Evolutionary conservation across 2,113 vertebrate genomes (phyloP).

Genomic region (Manacus vitellinus): DNA sequence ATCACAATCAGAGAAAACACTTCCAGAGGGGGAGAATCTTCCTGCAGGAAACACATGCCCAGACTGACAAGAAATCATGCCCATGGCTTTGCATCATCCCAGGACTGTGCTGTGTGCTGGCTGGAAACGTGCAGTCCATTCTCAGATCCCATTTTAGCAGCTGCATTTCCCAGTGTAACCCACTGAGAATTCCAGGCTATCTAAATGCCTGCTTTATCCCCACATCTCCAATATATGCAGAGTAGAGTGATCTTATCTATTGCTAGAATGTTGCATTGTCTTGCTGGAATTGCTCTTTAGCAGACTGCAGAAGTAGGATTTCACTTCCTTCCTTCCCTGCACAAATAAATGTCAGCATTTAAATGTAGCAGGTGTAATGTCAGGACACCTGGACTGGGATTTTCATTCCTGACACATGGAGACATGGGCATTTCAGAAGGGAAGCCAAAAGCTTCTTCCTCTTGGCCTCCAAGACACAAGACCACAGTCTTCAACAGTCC

Average conservation of each 20-base stretch:
- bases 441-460: not conserved
- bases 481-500: not conserved
- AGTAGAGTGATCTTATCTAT: not conserved
- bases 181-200: not conserved
- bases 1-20: conserved; percentile 14
- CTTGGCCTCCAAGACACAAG: not conserved
- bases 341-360: not conserved
- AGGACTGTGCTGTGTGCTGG: not conserved
- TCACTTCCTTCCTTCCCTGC: not conserved
- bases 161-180: not conserved
- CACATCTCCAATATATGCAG: not conserved
- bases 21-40: conserved; percentile 16
- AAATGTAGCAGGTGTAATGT: not conserved
- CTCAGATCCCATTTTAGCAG: not conserved
- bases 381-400: not conserved
- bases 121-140: not conserved
- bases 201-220: not conserved
- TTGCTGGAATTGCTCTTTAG: not conserved
- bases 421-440: not conserved
- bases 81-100: not conserved
- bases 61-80: not conserved
- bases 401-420: not conserved
- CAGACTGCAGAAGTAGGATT: not conserved
- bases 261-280: not conserved
- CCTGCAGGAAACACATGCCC: not conserved